Base-by-base conservation (phyloP, 2,797 vertebrate genomes). In the Rachycentron canadum region DNA sequence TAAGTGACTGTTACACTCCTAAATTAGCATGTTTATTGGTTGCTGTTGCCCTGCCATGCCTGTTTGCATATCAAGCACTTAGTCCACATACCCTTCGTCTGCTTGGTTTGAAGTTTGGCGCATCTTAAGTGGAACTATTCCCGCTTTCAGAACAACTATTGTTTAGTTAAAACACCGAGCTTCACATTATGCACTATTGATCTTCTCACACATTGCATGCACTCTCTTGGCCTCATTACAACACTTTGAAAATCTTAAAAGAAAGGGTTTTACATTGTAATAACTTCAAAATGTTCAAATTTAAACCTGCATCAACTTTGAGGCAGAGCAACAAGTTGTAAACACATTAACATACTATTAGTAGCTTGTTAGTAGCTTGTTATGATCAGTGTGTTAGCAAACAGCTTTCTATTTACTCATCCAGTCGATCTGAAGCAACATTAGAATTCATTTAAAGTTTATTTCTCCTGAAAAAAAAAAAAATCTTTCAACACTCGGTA, bases 11-110 rank as follows among this genome's bases (percentile, higher is more conserved):
- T 89, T 89, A 91, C 86, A 88, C 84, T 87, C 64, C 86, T 83
- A 90, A 94, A 95, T 95, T 94, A 94, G 91, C 94, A 95, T 95
- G 94, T 95, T 94, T 95, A 95, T 95, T 95, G 88, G 91, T 94
- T 89, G 91, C 86, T 89, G 88, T 91, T 88, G 91, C 87, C 88
- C 83, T 56, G 88, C 86, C 82, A 91, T 83, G 84, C 88, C 77
- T 86, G 91, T 94, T 94, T 95, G 90, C 94, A 95, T 94, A 94
- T 93, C 91, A 91, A 91, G 81, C 87, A 86, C 59, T 75, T 34
- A 79, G 87, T 88, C 85, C 74, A 78, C 73, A 69, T 67, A 70
- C 74, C 79, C 80, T 87, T 69, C 77, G 69, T 78, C 76, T 83
- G 82, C 90, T 88, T 84, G 90, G 90, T 92, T 92, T 88, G 78